These are phyloP conservation scores for Trichonephila clavata DNA, from an alignment of 1,140 invertebrate genomes.

Conservation along the genomic window DNA sequence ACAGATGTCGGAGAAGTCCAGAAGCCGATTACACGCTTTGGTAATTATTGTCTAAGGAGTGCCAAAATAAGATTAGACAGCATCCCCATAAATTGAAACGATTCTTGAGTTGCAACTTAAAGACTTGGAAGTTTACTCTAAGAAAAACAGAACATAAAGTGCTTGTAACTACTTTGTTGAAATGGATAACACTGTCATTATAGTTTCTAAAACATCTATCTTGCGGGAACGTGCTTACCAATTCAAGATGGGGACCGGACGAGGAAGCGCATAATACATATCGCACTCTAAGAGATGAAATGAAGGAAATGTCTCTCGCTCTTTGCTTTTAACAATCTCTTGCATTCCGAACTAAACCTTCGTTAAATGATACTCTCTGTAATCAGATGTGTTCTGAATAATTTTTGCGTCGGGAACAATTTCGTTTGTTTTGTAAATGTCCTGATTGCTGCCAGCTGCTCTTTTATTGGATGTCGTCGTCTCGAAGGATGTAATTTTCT, in stretches of 20 bases:
- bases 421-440: conserved; percentile 19
- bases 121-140: conserved; percentile 1
- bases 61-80: conserved; percentile 59
- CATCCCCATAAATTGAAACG: conserved; percentile 61
- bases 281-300: conserved; percentile 48
- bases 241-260: conserved; percentile 15
- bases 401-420: conserved; percentile 4
- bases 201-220: conserved; percentile 32
- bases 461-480: conserved; percentile 1
- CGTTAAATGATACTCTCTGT: not conserved
- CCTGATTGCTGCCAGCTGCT: not conserved
- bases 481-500: not conserved
- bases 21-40: conserved; percentile 54
- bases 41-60: conserved; percentile 58
- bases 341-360: conserved; percentile 28
- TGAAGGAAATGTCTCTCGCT: conserved; percentile 27
- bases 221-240: not conserved
- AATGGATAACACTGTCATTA: conserved; percentile 53
- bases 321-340: conserved; percentile 12
- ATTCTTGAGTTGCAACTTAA: conserved; percentile 41
- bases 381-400: conserved; percentile 36
- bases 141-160: conserved; percentile 58
- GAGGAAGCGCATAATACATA: conserved; percentile 37
- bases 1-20: conserved; percentile 29
- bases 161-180: conserved; percentile 56